Evolutionary conservation across 2,888 invertebrate species (phyloP).

Genomic region (Hemistola chrysoprasaria): DNA sequence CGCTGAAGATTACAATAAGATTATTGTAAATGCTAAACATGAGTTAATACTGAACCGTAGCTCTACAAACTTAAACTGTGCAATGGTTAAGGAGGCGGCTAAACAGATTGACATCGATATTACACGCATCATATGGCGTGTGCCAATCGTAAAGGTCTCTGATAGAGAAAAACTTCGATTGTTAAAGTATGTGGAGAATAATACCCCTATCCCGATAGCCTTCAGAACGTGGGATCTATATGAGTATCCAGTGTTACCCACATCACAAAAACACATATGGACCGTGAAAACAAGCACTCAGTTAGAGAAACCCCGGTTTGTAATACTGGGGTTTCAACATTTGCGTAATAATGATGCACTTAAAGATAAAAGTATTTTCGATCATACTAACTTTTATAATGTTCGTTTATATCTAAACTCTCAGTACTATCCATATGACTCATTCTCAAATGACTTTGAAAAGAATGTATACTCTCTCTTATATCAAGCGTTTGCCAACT

Average conservation of each 20-base stretch:
- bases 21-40: constrained; percentile 54
- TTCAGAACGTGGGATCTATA: constrained; percentile 41
- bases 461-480: constrained; percentile 29
- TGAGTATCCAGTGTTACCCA: constrained; percentile 46
- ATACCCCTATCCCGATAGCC: constrained; percentile 27
- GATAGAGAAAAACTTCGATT: constrained; percentile 12
- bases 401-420: constrained; percentile 42
- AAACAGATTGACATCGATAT: constrained; percentile 21
- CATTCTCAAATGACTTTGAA: constrained; percentile 28
- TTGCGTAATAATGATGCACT: constrained; percentile 37
- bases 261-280: constrained; percentile 41
- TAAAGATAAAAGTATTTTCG: constrained; percentile 28
- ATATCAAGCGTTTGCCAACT: constrained; percentile 31
- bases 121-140: constrained; percentile 20
- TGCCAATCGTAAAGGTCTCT: constrained; percentile 24
- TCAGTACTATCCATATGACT: constrained; percentile 35
- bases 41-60: constrained; percentile 47
- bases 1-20: too few species aligned
- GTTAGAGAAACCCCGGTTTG: constrained; percentile 49
- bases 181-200: constrained; percentile 24
- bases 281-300: constrained; percentile 37
- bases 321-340: constrained; percentile 53
- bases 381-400: constrained; percentile 43
- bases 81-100: constrained; percentile 17
- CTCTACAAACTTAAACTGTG: constrained; percentile 36